Evolutionary conservation across 2,113 vertebrate genomes (phyloP).

Genomic region (Promerops cafer): DNA sequence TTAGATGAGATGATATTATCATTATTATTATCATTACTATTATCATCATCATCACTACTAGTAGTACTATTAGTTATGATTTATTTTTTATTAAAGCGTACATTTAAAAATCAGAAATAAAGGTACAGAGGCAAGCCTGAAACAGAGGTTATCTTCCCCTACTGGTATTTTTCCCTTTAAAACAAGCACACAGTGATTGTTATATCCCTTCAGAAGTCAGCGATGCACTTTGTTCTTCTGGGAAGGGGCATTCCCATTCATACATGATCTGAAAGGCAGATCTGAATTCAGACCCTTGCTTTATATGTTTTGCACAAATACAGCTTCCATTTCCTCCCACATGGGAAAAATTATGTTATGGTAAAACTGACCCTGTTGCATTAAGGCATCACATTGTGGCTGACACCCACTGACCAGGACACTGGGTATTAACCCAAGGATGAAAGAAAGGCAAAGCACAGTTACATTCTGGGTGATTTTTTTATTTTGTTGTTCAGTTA

Average conservation of each 20-base stretch:
- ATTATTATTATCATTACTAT: background rate
- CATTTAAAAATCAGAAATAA: constrained; percentile 2
- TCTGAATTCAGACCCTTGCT: background rate
- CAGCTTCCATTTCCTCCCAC: background rate
- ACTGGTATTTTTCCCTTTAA: background rate
- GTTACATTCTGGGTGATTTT: background rate
- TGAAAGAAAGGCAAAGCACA: background rate
- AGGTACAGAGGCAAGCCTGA: background rate
- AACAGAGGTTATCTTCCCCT: constrained; percentile 1
- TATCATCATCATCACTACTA: background rate
- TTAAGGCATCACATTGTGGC: background rate
- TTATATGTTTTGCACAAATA: background rate
- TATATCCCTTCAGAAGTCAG: constrained; percentile 24
- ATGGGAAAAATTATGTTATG: background rate
- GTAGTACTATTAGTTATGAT: background rate
- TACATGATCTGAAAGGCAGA: background rate
- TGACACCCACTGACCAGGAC: background rate
- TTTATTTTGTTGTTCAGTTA: background rate
- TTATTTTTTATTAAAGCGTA: background rate
- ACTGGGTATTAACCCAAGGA: background rate
- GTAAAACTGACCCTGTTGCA: background rate
- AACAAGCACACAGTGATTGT: constrained; percentile 9
- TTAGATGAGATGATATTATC: background rate
- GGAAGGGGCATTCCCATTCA: background rate
- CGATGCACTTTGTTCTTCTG: background rate